Evolutionary conservation across 2,113 vertebrate species (phyloP), one percentile per base, ranked within the genome.

Genomic region (Ornithorhynchus anatinus): DNA sequence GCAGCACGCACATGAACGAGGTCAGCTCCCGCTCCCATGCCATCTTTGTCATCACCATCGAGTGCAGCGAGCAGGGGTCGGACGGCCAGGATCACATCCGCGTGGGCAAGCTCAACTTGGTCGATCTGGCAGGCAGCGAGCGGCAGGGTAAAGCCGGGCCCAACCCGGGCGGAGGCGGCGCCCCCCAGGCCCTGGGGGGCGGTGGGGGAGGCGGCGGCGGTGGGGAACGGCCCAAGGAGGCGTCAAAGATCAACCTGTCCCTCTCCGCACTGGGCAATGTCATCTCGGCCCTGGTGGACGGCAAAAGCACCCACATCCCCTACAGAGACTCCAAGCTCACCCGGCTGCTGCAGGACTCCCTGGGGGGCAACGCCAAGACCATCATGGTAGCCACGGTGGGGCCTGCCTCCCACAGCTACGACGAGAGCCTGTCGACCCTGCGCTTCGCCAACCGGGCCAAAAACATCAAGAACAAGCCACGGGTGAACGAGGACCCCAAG

Each of bases 241-340:
- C 97, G 0, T 93, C 96, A 73, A 98, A 99, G 69, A 99, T 99
- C 90, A 99, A 99, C 89, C 93, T 99, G 43, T 99, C 97, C 3
- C 95, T 99, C 19, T 97, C 96, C 0, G 97, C 97, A 1, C 80
- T 99, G 89, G 97, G 97, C 73, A 99, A 99, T 0, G 97, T 99
- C 59, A 99, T 99, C n/a, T 97, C 97, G 0, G 96, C 97, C 3
- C 88, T 99, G 40, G 97, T 95, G 8, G 96, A 98, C 4, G 94
- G 94, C 27, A 95, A 89, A 67, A 96, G 96, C 93, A 95, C 95
- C 2, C 97, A 99, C 68, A 86, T 99, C 48, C 97, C 97, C 0
- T 99, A 99, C 89, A 89, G 97, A 79, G 97, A 99, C 94, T 99
- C 97, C 86, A 99, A 99, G 72, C 95, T 99, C 39, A 99, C 97